phyloP scores from a whole-genome alignment of 2,888 invertebrate genomes.

The Thysanoteuthis rhombus region DNA sequence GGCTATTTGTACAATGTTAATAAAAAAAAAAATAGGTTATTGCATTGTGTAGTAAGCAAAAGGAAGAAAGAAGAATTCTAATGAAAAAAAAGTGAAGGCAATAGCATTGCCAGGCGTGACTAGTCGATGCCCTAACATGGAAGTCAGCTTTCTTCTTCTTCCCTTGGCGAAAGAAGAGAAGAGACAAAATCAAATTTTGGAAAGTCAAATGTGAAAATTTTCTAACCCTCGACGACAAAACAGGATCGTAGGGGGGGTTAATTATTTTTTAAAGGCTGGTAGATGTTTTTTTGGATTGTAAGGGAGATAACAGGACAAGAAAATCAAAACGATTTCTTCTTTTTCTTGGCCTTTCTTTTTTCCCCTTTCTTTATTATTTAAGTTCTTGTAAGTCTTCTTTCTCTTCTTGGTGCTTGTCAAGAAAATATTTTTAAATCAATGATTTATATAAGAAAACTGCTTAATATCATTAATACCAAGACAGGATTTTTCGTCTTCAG shows the following conservation, averaged over 20 bases:
- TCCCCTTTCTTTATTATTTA: neutral
- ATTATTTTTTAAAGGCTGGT: neutral
- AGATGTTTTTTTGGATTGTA: neutral
- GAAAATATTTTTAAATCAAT: neutral
- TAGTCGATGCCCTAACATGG: neutral
- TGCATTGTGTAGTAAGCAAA: neutral
- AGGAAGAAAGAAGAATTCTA: neutral
- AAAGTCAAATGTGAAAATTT: neutral
- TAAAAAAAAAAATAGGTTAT: neutral
- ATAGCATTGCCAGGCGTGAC: neutral
- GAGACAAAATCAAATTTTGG: neutral
- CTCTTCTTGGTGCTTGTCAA: neutral
- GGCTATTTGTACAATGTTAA: neutral
- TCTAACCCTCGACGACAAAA: neutral
- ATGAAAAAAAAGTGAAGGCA: neutral
- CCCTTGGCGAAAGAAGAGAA: neutral
- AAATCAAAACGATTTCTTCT: neutral
- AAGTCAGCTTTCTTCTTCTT: slow-evolving; percentile 12
- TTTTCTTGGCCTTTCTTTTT: slow-evolving; percentile 12
- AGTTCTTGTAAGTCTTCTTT: neutral
- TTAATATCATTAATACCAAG: neutral
- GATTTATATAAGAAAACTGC: neutral
- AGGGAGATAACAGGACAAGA: neutral
- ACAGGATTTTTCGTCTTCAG: neutral
- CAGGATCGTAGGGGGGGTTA: neutral